Conservation (phyloP, 2,113 vertebrate genomes). For the Leiothrix lutea region DNA sequence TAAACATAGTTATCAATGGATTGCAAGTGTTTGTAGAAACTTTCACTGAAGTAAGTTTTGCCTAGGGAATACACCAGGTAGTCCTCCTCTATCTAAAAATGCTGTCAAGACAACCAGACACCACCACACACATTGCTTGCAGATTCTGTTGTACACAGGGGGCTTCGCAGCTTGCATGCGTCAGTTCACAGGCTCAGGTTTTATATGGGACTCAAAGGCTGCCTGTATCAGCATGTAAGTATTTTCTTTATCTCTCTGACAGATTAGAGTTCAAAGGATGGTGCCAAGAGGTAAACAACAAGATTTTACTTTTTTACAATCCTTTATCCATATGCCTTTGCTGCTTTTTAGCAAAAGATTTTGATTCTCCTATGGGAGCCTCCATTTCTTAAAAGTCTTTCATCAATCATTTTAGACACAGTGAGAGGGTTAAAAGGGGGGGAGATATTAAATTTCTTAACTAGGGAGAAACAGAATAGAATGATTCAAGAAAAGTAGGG, state of each 20-base stretch:
- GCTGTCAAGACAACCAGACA: background rate
- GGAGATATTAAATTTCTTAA: background rate
- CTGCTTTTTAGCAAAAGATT: background rate
- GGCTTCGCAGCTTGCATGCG: fast-evolving
- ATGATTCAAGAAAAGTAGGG: background rate
- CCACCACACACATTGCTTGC: fast-evolving
- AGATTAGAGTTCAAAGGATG: background rate
- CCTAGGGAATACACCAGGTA: background rate
- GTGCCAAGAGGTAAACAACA: background rate
- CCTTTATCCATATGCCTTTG: background rate
- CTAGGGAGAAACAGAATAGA: background rate
- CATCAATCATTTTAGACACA: background rate
- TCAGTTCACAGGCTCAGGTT: background rate
- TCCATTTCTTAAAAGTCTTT: background rate
- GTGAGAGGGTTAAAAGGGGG: background rate
- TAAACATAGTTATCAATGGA: background rate
- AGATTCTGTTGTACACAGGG: background rate
- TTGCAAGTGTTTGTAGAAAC: background rate
- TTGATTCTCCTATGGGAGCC: background rate
- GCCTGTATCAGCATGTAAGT: background rate
- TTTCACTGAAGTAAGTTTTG: background rate
- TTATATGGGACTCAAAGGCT: background rate
- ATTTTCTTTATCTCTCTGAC: background rate
- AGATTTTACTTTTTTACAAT: background rate
- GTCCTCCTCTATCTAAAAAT: background rate